Conservation (phyloP, 2,888 invertebrate genomes). For the Conus canariensis region DNA sequence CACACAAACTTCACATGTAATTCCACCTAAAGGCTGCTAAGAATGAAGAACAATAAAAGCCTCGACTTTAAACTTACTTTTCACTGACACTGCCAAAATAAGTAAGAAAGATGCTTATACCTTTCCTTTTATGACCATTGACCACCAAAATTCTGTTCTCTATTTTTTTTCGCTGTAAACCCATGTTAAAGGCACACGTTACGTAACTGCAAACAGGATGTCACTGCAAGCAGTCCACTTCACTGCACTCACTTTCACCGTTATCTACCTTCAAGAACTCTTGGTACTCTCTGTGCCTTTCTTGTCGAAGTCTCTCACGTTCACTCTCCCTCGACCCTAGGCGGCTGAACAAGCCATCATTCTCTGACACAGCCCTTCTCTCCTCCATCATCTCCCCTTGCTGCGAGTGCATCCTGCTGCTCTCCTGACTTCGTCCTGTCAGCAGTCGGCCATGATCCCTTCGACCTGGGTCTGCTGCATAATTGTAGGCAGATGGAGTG, state of each 20-base stretch:
- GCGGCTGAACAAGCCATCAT: conserved; percentile 15
- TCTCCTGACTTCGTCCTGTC: neutral
- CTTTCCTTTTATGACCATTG: too few species aligned
- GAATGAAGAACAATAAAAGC: too few species aligned
- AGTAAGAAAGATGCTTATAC: too few species aligned
- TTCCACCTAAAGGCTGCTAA: too few species aligned
- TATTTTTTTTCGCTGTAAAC: too few species aligned
- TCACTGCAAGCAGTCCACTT: neutral
- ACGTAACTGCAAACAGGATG: neutral
- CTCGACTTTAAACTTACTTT: too few species aligned
- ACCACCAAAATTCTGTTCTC: too few species aligned
- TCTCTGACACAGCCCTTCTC: neutral
- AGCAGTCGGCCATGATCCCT: neutral
- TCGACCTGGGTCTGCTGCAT: neutral
- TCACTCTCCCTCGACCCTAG: conserved; percentile 4
- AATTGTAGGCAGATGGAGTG: neutral
- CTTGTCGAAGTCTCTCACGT: neutral
- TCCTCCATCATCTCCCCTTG: neutral
- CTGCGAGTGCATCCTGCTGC: neutral
- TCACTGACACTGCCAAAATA: too few species aligned
- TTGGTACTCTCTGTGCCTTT: conserved; percentile 13
- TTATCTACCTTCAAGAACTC: conserved; percentile 37
- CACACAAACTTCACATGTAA: too few species aligned
- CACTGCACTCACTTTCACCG: conserved; percentile 2
- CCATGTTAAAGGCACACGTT: too few species aligned